Conservation (phyloP, 2,888 invertebrate genomes). For the Liopterus haemorrhoidalis region DNA sequence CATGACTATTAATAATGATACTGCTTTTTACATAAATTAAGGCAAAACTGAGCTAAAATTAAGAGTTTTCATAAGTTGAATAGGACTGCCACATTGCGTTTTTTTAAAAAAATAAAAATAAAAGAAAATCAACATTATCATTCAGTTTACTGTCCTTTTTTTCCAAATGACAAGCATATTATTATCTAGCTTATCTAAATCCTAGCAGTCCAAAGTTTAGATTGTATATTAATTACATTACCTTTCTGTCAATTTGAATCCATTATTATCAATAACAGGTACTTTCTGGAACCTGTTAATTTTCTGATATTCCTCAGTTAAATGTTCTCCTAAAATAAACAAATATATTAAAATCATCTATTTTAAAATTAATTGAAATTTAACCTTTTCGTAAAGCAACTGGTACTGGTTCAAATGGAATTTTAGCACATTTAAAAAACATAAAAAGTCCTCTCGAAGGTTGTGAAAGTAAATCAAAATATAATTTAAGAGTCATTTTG, state of each 20-base stretch:
- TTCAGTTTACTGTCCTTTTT: no score
- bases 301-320: slow-evolving; percentile 46
- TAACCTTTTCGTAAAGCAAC: slow-evolving; percentile 47
- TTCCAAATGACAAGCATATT: no score
- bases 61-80: no score
- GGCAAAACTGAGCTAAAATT: no score
- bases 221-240: slow-evolving; percentile 21
- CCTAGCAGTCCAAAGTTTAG: neutral
- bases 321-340: slow-evolving; percentile 47
- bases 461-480: slow-evolving; percentile 50
- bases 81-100: no score
- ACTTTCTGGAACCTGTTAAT: slow-evolving; percentile 52
- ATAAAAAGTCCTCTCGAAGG: slow-evolving; percentile 49
- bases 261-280: slow-evolving; percentile 53
- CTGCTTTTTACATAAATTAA: no score
- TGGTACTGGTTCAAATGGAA: slow-evolving; percentile 45
- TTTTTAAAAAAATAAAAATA: slow-evolving; percentile 2
- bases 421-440: slow-evolving; percentile 46
- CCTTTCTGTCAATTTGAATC: slow-evolving; percentile 53
- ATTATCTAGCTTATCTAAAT: no score
- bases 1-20: no score
- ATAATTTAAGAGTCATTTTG: slow-evolving; percentile 37
- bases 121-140: no score
- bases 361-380: slow-evolving; percentile 5
- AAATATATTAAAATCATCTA: slow-evolving; percentile 11